Conservation (phyloP, 2,113 vertebrate genomes). For the Ophiodon elongatus region DNA sequence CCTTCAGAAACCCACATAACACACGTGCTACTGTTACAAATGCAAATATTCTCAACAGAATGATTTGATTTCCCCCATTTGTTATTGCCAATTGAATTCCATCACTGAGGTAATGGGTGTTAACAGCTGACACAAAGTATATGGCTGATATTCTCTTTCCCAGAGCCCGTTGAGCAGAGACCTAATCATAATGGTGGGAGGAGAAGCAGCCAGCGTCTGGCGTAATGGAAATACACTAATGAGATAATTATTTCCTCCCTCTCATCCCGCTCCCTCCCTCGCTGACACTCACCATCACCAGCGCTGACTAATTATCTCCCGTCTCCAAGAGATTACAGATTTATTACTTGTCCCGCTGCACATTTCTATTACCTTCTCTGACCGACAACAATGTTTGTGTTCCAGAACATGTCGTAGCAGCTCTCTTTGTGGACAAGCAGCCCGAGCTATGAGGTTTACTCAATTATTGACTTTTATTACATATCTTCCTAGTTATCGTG, state of each 20-base stretch:
- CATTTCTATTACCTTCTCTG: slow-evolving; percentile 28
- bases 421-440: neutral
- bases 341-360: slow-evolving; percentile 19
- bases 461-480: neutral
- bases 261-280: slow-evolving; percentile 2
- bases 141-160: slow-evolving; percentile 17
- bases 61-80: slow-evolving; percentile 22
- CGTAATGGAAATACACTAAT: slow-evolving; percentile 53
- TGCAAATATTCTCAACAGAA: slow-evolving; percentile 5
- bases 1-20: too few relatives aligned
- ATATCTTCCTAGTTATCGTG: neutral
- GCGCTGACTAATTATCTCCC: slow-evolving; percentile 35
- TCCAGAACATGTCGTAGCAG: neutral
- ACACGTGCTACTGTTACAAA: slow-evolving; percentile 1
- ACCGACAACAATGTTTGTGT: neutral
- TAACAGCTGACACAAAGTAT: slow-evolving; percentile 44
- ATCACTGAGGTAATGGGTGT: slow-evolving; percentile 28
- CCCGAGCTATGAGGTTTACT: neutral
- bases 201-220: slow-evolving; percentile 29
- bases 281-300: slow-evolving; percentile 30
- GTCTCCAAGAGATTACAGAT: slow-evolving; percentile 43
- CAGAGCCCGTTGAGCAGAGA: slow-evolving; percentile 29
- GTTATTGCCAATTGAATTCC: slow-evolving; percentile 32
- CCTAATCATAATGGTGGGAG: slow-evolving; percentile 37
- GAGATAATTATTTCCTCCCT: slow-evolving; percentile 57